A percentile compares a stretch with the other conserved stretches of the same genome.
Conservation (phyloP, 2,797 vertebrate species). For the Ptychadena robeensis region DNA sequence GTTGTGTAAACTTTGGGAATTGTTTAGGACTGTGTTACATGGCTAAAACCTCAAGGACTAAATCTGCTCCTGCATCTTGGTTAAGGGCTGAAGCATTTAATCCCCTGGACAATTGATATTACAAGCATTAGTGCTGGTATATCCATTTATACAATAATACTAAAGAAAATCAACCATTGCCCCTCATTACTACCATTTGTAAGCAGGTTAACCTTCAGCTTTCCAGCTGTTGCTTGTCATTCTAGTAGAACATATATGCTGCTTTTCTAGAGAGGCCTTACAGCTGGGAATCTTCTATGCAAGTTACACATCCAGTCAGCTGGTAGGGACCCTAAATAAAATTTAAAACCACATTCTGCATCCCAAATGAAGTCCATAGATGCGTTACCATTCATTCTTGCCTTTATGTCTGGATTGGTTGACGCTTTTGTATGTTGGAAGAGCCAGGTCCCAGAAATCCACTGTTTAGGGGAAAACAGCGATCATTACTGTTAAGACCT, state of each 20-base stretch:
- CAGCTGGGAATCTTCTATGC: constrained; percentile 58
- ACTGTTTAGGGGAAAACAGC: too few species aligned
- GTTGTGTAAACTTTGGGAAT: not conserved
- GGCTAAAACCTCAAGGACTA: not conserved
- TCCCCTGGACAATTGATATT: not conserved
- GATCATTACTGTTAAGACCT: not conserved
- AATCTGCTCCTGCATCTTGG: not conserved
- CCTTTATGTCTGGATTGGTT: not conserved
- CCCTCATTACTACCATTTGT: not conserved
- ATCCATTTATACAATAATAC: not conserved
- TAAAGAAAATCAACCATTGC: not conserved
- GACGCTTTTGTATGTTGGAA: not conserved
- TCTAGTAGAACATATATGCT: constrained; percentile 38
- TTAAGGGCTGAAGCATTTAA: constrained; percentile 4
- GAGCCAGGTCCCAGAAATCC: not conserved
- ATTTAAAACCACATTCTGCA: constrained; percentile 21
- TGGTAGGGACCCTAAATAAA: constrained; percentile 6
- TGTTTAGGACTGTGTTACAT: not conserved
- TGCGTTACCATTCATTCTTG: not conserved
- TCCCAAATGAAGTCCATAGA: not conserved
- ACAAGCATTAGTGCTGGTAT: not conserved
- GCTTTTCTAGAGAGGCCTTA: constrained; percentile 35
- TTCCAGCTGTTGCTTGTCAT: constrained; percentile 6
- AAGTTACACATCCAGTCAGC: constrained; percentile 40
- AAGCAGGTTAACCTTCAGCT: constrained; percentile 2